Evolutionary conservation across 2,888 invertebrate species (phyloP).

Genomic region (Nematopogon swammerdamellus): DNA sequence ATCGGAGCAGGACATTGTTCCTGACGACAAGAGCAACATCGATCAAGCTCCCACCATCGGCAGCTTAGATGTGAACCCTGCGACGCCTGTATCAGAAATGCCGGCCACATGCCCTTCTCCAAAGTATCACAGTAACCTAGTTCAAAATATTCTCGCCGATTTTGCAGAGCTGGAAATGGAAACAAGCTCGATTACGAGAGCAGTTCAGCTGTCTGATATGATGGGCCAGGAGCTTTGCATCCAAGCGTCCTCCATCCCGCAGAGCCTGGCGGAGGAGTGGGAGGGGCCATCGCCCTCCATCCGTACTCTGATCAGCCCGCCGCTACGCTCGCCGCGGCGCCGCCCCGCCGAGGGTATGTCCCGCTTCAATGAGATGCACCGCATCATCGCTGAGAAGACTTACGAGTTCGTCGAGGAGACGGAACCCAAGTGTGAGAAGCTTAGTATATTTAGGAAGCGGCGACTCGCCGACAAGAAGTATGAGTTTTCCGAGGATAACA

Average conservation of each 20-base stretch:
- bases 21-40: slow-evolving; percentile 28
- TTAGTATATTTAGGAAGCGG: slow-evolving; percentile 81
- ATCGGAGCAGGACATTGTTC: slow-evolving; percentile 26
- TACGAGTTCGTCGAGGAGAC: slow-evolving; percentile 85
- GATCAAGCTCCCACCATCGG: slow-evolving; percentile 4
- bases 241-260: slow-evolving; percentile 43
- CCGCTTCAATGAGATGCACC: slow-evolving; percentile 48
- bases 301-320: slow-evolving; percentile 45
- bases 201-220: slow-evolving; percentile 41
- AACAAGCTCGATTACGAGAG: slow-evolving; percentile 36
- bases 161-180: slow-evolving; percentile 62
- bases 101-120: slow-evolving; percentile 48
- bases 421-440: slow-evolving; percentile 77
- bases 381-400: slow-evolving; percentile 65
- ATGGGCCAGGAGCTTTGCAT: slow-evolving; percentile 48
- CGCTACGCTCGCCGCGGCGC: slow-evolving; percentile 40
- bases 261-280: slow-evolving; percentile 52
- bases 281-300: slow-evolving; percentile 47
- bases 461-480: slow-evolving; percentile 89
- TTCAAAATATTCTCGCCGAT: slow-evolving; percentile 60
- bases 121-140: slow-evolving; percentile 51
- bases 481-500: slow-evolving; percentile 80
- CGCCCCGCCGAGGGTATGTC: slow-evolving; percentile 51
- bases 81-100: slow-evolving; percentile 36
- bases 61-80: slow-evolving; percentile 31